Base-by-base conservation (phyloP, 1,140 invertebrate genomes). In the Panagrolaimus sp. region DNA sequence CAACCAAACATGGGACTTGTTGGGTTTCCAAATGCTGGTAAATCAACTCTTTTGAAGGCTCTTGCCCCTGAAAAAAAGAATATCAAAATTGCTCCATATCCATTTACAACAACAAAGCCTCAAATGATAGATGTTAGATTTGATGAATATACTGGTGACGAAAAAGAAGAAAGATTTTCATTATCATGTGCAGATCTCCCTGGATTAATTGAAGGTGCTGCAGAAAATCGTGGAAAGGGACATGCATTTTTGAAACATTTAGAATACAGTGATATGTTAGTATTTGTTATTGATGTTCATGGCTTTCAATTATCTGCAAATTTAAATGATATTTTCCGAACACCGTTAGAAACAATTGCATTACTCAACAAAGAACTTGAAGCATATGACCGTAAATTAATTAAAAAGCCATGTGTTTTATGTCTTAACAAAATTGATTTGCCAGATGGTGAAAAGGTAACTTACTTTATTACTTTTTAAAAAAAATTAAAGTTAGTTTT, bases 131-230 rank as follows among this genome's bases (percentile, higher is more conserved):
- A 81, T 67, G 25, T 78, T 13, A 67, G 65, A 25, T 20, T n/a
- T 8, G 16, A 38, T 45, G 13, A 70, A 51, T 13, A 53, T 61
- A 74, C 31, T 11, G 46, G 43, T 44, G 45, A 70, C 11, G 43
- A 57, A 57, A 27, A 57, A 11, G 20, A 57, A 25, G 51, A 57
- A 7, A 23, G 61, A 7, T 83, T 83, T 53, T 73, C 88, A 80
- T 91, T 96, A 48, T 88, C 89, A 0, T 86, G 95, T 74, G 93
- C 93, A 4, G 94, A 97, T 87, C 86, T 97, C 63, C 94, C 94
- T 31, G 94, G 93, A 23, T 85, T 97, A 0, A 94, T 97, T 72
- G 93, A 97, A 87, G 93, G 92, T 23, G 92, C 94, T 4, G 91
- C 95, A 79, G 83, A 85, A 0, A 94, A 97, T 86, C 85, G 89